These are phyloP conservation scores for Thymallus thymallus DNA, from an alignment of 2,113 vertebrate genomes.

Conservation along the genomic window DNA sequence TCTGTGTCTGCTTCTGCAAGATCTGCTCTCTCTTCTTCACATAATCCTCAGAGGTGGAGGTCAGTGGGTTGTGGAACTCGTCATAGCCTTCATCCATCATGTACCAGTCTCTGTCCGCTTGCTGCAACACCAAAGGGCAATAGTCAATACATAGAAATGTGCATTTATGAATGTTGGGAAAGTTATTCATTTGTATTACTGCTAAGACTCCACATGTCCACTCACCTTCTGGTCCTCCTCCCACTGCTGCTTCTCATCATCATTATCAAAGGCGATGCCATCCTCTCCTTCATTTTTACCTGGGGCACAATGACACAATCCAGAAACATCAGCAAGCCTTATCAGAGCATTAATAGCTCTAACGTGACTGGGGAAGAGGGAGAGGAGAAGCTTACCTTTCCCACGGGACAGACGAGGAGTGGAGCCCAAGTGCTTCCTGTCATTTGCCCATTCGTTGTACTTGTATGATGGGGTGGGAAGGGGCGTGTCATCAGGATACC, in stretches of 20 bases:
- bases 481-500: constrained; percentile 84
- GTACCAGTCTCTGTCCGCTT: constrained; percentile 98
- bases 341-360: constrained; percentile 1
- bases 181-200: background rate
- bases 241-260: constrained; percentile 91
- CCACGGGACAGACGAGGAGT: constrained; percentile 92
- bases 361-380: background rate
- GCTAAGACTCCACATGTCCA: background rate
- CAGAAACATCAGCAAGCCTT: background rate
- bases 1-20: constrained; percentile 94
- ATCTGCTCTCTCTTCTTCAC: constrained; percentile 95
- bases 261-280: constrained; percentile 87
- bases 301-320: constrained; percentile 41
- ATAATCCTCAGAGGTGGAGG: constrained; percentile 91
- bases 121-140: constrained; percentile 66
- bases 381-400: constrained; percentile 76
- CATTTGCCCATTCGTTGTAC: constrained; percentile 97
- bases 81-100: constrained; percentile 99
- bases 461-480: constrained; percentile 94
- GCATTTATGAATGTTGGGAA: background rate
- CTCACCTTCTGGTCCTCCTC: constrained; percentile 93
- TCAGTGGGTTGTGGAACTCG: constrained; percentile 94
- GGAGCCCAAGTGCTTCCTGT: constrained; percentile 86
- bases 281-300: constrained; percentile 79
- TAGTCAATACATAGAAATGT: background rate